Conservation (phyloP, 2,113 vertebrate species). For the Xiphias gladius region DNA sequence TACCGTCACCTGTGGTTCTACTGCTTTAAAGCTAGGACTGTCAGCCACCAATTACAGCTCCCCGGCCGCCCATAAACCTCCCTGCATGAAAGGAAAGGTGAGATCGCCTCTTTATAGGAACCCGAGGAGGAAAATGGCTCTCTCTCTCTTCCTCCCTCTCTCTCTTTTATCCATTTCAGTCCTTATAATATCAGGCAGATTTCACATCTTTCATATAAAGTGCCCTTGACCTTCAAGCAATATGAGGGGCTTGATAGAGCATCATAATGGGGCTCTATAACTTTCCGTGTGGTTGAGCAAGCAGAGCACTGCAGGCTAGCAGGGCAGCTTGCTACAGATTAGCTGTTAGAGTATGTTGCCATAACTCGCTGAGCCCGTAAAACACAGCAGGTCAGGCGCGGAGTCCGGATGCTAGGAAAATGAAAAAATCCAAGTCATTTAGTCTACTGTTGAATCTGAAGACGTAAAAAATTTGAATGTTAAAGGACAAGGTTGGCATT, state of each 20-base stretch:
- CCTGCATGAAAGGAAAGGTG: constrained; percentile 50
- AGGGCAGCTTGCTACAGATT: constrained; percentile 51
- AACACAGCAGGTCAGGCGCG: constrained; percentile 37
- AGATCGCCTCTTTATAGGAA: constrained; percentile 63
- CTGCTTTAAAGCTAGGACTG: constrained; percentile 44
- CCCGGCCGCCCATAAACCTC: constrained; percentile 56
- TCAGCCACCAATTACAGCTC: constrained; percentile 60
- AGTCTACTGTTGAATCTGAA: background rate
- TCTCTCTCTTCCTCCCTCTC: background rate
- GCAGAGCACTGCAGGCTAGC: constrained; percentile 40
- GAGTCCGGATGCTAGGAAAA: background rate
- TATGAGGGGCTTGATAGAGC: constrained; percentile 53
- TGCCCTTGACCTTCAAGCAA: constrained; percentile 69
- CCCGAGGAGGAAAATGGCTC: constrained; percentile 32
- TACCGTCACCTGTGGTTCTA: constrained; percentile 54
- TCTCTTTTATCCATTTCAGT: constrained; percentile 35
- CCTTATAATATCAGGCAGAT: constrained; percentile 62
- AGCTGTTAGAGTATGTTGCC: constrained; percentile 65
- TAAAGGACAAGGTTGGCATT: background rate
- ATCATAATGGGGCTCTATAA: constrained; percentile 61
- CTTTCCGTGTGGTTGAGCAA: constrained; percentile 68
- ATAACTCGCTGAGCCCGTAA: constrained; percentile 51
- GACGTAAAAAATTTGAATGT: too few species aligned
- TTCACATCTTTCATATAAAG: constrained; percentile 65
- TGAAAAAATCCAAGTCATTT: background rate